A percentile compares a stretch with the other conserved stretches of the same genome.
Conservation (phyloP, 1,140 invertebrate genomes). For the Bombus confusus region DNA sequence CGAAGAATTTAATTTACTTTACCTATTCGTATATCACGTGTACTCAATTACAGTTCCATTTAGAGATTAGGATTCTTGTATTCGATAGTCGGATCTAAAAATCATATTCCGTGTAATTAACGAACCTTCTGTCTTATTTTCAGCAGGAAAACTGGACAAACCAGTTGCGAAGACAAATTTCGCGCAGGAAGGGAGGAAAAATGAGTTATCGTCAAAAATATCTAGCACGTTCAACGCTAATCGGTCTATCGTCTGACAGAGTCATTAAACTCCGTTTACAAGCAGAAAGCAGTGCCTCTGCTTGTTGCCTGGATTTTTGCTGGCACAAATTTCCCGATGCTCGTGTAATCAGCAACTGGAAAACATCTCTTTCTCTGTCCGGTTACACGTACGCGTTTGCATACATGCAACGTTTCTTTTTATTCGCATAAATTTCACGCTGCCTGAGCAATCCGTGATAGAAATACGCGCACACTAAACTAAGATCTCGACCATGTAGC, state of each 20-base stretch:
- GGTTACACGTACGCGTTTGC: background rate
- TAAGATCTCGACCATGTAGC: background rate
- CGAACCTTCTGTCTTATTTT: no score
- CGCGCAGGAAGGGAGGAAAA: background rate
- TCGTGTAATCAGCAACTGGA: background rate
- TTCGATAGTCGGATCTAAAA: no score
- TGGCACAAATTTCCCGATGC: constrained; percentile 25
- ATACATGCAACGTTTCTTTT: background rate
- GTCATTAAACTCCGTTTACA: constrained; percentile 4
- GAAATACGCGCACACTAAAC: background rate
- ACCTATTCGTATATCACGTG: no score
- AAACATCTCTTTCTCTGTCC: background rate
- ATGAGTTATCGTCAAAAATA: background rate
- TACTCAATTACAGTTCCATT: no score
- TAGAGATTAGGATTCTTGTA: no score
- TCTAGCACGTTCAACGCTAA: background rate
- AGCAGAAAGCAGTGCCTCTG: no score
- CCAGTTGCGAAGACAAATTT: background rate
- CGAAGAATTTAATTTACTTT: no score
- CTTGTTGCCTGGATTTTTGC: background rate
- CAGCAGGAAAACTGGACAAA: background rate
- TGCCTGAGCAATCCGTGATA: background rate
- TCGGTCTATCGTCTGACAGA: background rate
- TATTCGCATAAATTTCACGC: constrained; percentile 29
- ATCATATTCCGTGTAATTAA: no score